Percentiles rank a stretch among this genome's conserved stretches.
phyloP scores from a whole-genome alignment of 2,888 invertebrate genomes.

The Lithophane semibrunnea region DNA sequence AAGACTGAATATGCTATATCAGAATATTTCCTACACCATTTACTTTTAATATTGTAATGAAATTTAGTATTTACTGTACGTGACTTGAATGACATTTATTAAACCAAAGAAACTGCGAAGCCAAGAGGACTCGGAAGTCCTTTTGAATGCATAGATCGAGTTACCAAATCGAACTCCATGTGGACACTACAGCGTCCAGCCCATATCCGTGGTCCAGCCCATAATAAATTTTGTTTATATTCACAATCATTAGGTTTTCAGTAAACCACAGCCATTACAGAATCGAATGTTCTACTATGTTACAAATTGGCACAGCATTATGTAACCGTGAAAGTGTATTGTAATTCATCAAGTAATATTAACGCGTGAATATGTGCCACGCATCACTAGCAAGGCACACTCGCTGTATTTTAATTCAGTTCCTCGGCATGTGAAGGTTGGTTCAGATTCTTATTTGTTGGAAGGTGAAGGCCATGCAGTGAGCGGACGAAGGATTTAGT shows the following conservation, averaged over 20 bases:
- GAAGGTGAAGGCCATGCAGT: slow-evolving; percentile 58
- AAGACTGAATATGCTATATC: not conserved
- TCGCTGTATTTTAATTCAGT: slow-evolving; percentile 74
- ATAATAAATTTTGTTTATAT: not conserved
- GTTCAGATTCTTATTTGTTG: slow-evolving; percentile 45
- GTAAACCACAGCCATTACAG: slow-evolving; percentile 26
- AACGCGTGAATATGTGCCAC: slow-evolving; percentile 74
- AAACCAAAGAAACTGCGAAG: not conserved
- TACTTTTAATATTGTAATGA: not conserved
- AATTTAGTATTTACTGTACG: not conserved
- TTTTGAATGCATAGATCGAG: not conserved
- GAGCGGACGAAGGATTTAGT: slow-evolving; percentile 48
- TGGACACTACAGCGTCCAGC: not conserved
- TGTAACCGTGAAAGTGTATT: slow-evolving; percentile 87
- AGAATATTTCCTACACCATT: not conserved
- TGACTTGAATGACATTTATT: not conserved
- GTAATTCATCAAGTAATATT: slow-evolving; percentile 85
- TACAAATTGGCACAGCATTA: slow-evolving; percentile 72
- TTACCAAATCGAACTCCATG: not conserved
- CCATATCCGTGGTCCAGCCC: not conserved
- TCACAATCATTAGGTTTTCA: slow-evolving; percentile 22
- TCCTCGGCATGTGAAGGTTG: slow-evolving; percentile 49
- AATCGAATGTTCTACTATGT: slow-evolving; percentile 41
- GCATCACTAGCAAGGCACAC: slow-evolving; percentile 74
- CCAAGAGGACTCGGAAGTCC: not conserved